Conservation (phyloP, 2,797 vertebrate species). For the Pristis pectinata region DNA sequence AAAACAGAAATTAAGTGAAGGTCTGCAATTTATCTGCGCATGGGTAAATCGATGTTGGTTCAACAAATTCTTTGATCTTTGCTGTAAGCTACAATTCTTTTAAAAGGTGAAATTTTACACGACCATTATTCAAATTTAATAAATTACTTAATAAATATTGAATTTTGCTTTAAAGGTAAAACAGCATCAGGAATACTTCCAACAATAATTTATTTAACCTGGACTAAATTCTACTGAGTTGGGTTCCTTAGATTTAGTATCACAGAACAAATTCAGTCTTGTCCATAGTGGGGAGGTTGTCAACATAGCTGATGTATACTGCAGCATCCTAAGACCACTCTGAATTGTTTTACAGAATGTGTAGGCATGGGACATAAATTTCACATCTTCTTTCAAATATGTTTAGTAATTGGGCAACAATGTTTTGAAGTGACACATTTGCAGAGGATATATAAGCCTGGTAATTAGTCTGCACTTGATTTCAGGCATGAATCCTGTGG, state of each 20-base stretch:
- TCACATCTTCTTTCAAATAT: not conserved
- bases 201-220: not conserved
- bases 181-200: not conserved
- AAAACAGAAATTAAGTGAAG: not conserved
- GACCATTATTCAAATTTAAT: not conserved
- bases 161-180: not conserved
- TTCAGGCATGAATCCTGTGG: not conserved
- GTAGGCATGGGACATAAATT: not conserved
- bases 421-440: not conserved
- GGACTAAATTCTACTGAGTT: not conserved
- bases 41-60: not conserved
- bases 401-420: not conserved
- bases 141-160: not conserved
- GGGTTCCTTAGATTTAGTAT: not conserved
- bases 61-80: conserved; percentile 1
- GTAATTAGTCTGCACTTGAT: not conserved
- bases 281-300: not conserved
- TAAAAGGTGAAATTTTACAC: not conserved
- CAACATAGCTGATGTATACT: not conserved
- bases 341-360: not conserved
- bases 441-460: not conserved
- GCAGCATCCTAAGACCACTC: not conserved
- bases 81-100: conserved; percentile 1
- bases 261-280: not conserved
- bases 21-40: not conserved